Conservation (phyloP, 1,140 invertebrate species). For the Asobara japonica region DNA sequence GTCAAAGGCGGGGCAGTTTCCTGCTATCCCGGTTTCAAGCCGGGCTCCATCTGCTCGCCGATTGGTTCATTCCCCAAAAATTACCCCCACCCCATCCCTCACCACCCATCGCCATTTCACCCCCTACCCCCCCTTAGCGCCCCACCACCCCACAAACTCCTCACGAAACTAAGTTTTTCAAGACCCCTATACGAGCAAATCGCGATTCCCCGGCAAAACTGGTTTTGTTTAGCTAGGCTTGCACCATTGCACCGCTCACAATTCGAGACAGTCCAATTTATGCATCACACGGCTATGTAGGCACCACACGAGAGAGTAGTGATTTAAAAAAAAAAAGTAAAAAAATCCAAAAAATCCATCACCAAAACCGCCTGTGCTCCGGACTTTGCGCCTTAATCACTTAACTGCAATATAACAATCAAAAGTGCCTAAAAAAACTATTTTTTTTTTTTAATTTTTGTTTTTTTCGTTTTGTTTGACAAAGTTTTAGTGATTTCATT, state of each 20-base stretch:
- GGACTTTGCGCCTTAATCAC: constrained; percentile 37
- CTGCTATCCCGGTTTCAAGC: too few relatives aligned
- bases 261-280: constrained; percentile 67
- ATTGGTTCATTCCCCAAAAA: too few relatives aligned
- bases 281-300: constrained; percentile 68
- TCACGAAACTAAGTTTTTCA: too few relatives aligned
- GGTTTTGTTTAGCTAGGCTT: constrained; percentile 65
- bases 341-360: constrained; percentile 34
- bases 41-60: too few relatives aligned
- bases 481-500: constrained; percentile 6
- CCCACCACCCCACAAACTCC: not conserved
- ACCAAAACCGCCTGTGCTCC: constrained; percentile 32
- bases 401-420: constrained; percentile 33
- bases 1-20: constrained; percentile 64
- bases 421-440: constrained; percentile 25
- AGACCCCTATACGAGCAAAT: too few relatives aligned
- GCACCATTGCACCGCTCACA: constrained; percentile 65
- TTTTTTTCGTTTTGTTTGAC: not conserved
- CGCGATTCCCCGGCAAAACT: constrained; percentile 61
- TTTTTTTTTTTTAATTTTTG: not conserved
- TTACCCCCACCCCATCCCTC: not conserved
- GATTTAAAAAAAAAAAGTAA: too few relatives aligned
- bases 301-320: constrained; percentile 59
- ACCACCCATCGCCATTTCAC: not conserved
- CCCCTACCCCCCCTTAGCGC: not conserved